Evolutionary conservation across 1,140 invertebrate species (phyloP).

Genomic region (Sarcophaga peregrina): DNA sequence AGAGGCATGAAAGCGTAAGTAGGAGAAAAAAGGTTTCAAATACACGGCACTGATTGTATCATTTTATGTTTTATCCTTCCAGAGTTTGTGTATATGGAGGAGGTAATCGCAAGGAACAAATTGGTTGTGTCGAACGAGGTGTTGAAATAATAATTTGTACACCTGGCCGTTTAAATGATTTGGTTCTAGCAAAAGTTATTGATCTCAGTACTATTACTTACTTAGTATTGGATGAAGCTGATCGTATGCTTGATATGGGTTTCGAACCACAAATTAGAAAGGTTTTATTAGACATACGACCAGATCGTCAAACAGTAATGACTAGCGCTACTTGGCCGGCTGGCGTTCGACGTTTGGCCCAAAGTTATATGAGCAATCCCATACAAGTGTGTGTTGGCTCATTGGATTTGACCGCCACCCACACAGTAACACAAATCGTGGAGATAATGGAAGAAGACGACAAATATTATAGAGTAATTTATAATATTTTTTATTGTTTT

Average conservation of each 20-base stretch:
- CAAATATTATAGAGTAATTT: slow-evolving; percentile 72
- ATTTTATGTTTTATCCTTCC: slow-evolving; percentile 37
- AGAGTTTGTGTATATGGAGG: slow-evolving; percentile 91
- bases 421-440: slow-evolving; percentile 83
- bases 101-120: slow-evolving; percentile 80
- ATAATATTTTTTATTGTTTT: slow-evolving; percentile 46
- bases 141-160: slow-evolving; percentile 92
- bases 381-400: slow-evolving; percentile 90
- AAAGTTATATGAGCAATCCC: slow-evolving; percentile 87
- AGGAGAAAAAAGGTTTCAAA: background rate
- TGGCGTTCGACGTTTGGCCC: slow-evolving; percentile 83
- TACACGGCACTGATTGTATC: background rate
- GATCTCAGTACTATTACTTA: slow-evolving; percentile 83
- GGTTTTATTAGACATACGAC: slow-evolving; percentile 79
- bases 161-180: slow-evolving; percentile 87
- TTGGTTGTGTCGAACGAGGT: slow-evolving; percentile 75
- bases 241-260: slow-evolving; percentile 85
- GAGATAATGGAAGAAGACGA: slow-evolving; percentile 81
- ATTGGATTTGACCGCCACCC: slow-evolving; percentile 85
- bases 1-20: slow-evolving; percentile 82
- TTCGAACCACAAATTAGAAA: slow-evolving; percentile 90
- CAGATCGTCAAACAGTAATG: slow-evolving; percentile 87
- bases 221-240: slow-evolving; percentile 92
- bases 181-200: slow-evolving; percentile 74
- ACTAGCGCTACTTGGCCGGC: slow-evolving; percentile 90